Evolutionary conservation across 1,140 invertebrate species (phyloP), one percentile per base, ranked within the genome.

Genomic region (Orchesella cincta): DNA sequence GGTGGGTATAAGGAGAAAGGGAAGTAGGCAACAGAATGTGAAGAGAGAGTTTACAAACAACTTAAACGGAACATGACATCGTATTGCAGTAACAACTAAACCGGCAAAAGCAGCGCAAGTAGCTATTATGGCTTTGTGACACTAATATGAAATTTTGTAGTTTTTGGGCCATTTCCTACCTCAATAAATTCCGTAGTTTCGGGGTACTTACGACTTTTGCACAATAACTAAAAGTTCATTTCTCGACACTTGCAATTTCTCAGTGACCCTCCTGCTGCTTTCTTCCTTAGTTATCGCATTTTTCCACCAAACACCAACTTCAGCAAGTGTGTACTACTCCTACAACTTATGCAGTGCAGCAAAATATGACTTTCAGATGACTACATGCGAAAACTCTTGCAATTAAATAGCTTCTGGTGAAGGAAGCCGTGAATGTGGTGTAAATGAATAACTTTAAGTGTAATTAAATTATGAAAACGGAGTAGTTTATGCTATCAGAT

Each of bases 91-190:
- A 20, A 1, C 28, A 54, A 54, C 54, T 74, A 33, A 28, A 74
- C 29, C 57, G 74, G 74, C 57, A 62, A 51, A 34, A 75, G 35
- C 54, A 75, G 34, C 54, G 36, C 54, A 64, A 57, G 74, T 75
- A n/a, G 74, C 52, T 57, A 57, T 57, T n/a, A 75, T 39, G 16
- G 34, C 34, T 35, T 75, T 75, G 35, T 75, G 52, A 31, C 52
- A 57, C 52, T 57, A 57, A 57, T 39, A 64, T 67, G 34, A 57
- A 75, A 34, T 62, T 62, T 75, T 75, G 33, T 62, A 75, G 52
- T 57, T 57, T 57, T 75, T 64, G 64, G 74, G 36, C 74, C 74
- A 75, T 75, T 75, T 75, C 74, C 74, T 75, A 75, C 74, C 74
- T 75, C 74, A 75, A 75, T 75, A 75, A 75, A 75, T 75, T 46